Conservation (phyloP, 2,113 vertebrate species). For the Willisornis vidua region DNA sequence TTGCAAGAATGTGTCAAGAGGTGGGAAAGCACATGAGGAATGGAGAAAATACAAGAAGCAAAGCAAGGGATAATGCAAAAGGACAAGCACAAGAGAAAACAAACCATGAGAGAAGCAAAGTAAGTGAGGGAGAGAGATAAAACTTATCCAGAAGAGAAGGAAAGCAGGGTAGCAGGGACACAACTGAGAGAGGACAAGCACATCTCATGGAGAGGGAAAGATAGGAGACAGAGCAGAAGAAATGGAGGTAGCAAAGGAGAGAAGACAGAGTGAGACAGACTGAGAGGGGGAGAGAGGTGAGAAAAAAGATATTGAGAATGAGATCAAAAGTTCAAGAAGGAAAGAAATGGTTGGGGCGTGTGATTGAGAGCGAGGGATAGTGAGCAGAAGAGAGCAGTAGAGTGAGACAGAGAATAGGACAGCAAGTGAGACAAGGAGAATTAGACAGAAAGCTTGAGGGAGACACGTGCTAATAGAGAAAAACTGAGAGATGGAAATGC, state of each 20-base stretch:
- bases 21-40: not conserved
- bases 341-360: not conserved
- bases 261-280: not conserved
- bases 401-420: not conserved
- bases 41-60: not conserved
- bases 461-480: not conserved
- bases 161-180: not conserved
- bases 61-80: not conserved
- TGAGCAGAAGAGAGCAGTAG: not conserved
- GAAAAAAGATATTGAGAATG: not conserved
- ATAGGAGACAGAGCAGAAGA: not conserved
- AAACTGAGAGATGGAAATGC: not conserved
- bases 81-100: not conserved
- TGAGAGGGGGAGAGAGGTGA: not conserved
- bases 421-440: not conserved
- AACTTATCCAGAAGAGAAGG: not conserved
- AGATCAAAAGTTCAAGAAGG: not conserved
- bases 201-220: not conserved
- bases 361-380: not conserved
- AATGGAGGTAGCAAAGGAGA: not conserved
- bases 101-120: accelerated
- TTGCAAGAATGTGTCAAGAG: not conserved
- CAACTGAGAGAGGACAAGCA: not conserved
- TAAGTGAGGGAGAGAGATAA: not conserved
- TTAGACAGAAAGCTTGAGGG: not conserved